Evolutionary conservation across 2,888 invertebrate genomes (phyloP), one percentile per base, ranked within the genome.

Genomic region (Panorpa germanica): DNA sequence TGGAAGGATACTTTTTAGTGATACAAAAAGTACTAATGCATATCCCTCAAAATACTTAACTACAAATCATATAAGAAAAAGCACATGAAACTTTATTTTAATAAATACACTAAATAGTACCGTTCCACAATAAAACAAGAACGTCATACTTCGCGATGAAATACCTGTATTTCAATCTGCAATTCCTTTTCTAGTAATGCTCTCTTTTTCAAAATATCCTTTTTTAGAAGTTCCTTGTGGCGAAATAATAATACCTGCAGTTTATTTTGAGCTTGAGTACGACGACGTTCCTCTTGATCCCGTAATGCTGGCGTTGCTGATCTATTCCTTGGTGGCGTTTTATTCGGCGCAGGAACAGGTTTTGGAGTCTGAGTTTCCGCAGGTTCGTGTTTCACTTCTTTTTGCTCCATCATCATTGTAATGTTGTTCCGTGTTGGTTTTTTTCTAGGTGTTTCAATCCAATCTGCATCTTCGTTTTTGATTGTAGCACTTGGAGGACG

Each of bases 191-290:
- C 88, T 32, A 93, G 65, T 10, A 85, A 56, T 2, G 81, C 81
- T 39, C 93, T 63, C 48, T 91, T 91, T 45, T 86, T 78, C 37
- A 90, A 65, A 38, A 93, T 93, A 45, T 90, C 90, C 47, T 85
- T 90, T 52, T 90, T 90, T 27, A 95, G 66, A 41, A 78, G 59
- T 50, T 91, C 91, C 48, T 90, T 91, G 44, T 91, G 90, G 42
- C 82, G 72, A 50, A 77, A 75, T 13, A 88, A 62, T 21, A 78
- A 59, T 47, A 77, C 71, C 48, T 80, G 74, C n/a, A n/a, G n/a
- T 31, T 19, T 31, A 22, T n/a, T 18, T 18, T 9, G 26, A 2
- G 9, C 29, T 23, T 3, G 29, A 20, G 5, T 31, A 25, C 2
- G 21, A n/a, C 4, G 31, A 26, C 22, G 25, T 31, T 7, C 25